A percentile compares a stretch with the other conserved stretches of the same genome.
These are phyloP conservation scores for Folsomia candida DNA, from an alignment of 2,888 invertebrate species.

Conservation along the genomic window DNA sequence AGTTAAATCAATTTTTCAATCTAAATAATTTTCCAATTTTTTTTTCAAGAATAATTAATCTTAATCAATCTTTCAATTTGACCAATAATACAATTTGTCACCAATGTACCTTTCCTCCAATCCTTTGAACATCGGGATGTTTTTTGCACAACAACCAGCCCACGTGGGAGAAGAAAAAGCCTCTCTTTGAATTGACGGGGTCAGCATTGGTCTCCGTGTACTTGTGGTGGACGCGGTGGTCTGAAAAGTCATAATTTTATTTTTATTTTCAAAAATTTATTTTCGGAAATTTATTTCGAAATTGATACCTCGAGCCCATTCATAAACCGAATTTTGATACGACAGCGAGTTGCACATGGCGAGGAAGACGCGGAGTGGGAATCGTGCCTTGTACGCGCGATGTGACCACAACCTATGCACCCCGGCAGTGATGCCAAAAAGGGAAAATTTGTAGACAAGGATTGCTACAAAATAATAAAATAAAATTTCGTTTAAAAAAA, in stretches of 20 bases:
- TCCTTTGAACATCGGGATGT: constrained; percentile 82
- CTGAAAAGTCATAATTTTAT: too few species aligned
- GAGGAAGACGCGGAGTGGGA: constrained; percentile 58
- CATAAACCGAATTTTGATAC: constrained; percentile 54
- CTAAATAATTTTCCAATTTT: too few species aligned
- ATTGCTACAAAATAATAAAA: constrained; percentile 46
- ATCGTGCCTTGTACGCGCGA: constrained; percentile 59
- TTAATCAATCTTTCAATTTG: too few species aligned
- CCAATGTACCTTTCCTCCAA: constrained; percentile 69
- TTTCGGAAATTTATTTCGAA: too few species aligned
- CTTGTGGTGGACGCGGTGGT: constrained; percentile 83
- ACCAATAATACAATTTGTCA: too few species aligned
- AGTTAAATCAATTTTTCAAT: too few species aligned
- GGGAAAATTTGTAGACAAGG: constrained; percentile 55
- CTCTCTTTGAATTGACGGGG: constrained; percentile 85
- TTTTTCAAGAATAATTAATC: too few species aligned
- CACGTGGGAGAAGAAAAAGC: constrained; percentile 93
- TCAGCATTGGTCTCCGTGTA: constrained; percentile 91
- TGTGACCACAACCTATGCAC: constrained; percentile 61
- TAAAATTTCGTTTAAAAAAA: too few species aligned
- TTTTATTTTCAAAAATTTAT: too few species aligned
- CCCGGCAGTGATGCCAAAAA: constrained; percentile 61
- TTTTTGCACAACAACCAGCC: constrained; percentile 91
- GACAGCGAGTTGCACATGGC: constrained; percentile 57
- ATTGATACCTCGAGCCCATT: constrained; percentile 54